Percentiles rank a stretch among this genome's conserved stretches.
Evolutionary conservation across 1,140 invertebrate genomes (phyloP).

Genomic region (Drosophila mauritiana): DNA sequence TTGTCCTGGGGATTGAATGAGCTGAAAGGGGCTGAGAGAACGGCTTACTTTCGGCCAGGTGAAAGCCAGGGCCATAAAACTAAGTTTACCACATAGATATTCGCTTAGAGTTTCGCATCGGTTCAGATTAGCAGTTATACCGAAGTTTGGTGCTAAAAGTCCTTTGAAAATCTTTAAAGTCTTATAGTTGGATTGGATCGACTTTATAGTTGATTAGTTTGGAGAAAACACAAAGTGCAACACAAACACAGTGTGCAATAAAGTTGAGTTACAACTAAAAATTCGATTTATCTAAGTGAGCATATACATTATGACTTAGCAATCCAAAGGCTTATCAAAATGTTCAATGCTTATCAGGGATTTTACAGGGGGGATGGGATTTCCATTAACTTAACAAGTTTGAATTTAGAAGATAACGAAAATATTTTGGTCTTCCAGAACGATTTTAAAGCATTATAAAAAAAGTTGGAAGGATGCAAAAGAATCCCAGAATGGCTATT

Average conservation of each 20-base stretch:
- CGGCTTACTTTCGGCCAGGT: constrained; percentile 10
- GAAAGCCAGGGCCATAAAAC: constrained; percentile 32
- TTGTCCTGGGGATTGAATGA: constrained; percentile 27
- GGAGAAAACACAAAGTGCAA: too few relatives aligned
- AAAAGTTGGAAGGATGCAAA: neutral
- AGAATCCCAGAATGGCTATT: too few relatives aligned
- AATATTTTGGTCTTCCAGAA: neutral
- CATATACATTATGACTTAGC: neutral
- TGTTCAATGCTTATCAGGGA: neutral
- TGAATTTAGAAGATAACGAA: neutral
- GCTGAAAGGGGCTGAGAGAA: constrained; percentile 1
- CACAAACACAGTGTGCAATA: too few relatives aligned
- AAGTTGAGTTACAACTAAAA: too few relatives aligned
- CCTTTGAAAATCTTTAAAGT: neutral
- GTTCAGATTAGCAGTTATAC: neutral
- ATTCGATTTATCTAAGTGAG: neutral
- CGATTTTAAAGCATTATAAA: neutral
- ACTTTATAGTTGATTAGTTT: neutral
- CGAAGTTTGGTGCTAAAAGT: neutral
- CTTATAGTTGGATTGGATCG: neutral
- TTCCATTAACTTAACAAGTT: neutral
- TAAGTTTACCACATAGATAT: neutral
- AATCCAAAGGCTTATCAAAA: neutral
- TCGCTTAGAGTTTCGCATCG: neutral
- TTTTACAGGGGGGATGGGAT: neutral